These are phyloP conservation scores for Naja naja DNA, from an alignment of 2,113 vertebrate species.

Conservation along the genomic window DNA sequence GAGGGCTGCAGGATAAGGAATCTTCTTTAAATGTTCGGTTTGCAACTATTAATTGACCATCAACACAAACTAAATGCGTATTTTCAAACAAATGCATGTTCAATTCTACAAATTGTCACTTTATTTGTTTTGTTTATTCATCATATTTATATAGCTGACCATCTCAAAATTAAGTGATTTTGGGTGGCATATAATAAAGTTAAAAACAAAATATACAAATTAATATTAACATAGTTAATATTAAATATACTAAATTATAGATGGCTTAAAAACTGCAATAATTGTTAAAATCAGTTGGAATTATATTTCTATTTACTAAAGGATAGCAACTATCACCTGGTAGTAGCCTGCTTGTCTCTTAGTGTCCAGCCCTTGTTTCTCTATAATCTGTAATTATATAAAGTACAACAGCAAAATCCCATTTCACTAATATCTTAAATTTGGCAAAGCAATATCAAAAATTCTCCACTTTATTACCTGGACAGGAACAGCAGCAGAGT, in stretches of 20 bases:
- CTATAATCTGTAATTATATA: neutral
- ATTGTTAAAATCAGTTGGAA: neutral
- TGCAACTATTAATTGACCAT: neutral
- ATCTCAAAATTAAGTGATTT: too few relatives aligned
- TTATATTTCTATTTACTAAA: neutral
- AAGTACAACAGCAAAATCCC: neutral
- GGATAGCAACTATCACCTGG: too few relatives aligned
- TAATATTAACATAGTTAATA: too few relatives aligned
- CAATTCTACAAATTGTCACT: neutral
- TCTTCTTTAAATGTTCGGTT: neutral
- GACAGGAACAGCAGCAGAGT: neutral
- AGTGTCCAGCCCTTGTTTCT: neutral
- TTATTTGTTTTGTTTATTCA: too few relatives aligned
- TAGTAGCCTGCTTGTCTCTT: neutral
- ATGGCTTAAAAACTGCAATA: neutral
- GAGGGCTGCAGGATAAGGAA: neutral
- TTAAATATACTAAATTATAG: neutral
- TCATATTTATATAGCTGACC: too few relatives aligned
- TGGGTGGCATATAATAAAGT: too few relatives aligned
- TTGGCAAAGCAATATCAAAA: neutral
- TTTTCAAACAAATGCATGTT: neutral
- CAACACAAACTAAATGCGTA: neutral
- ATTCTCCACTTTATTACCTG: neutral
- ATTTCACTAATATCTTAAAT: neutral
- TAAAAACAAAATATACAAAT: too few relatives aligned